Base-by-base conservation (phyloP, 1,140 invertebrate species). In the Drosophila paulistorum region DNA sequence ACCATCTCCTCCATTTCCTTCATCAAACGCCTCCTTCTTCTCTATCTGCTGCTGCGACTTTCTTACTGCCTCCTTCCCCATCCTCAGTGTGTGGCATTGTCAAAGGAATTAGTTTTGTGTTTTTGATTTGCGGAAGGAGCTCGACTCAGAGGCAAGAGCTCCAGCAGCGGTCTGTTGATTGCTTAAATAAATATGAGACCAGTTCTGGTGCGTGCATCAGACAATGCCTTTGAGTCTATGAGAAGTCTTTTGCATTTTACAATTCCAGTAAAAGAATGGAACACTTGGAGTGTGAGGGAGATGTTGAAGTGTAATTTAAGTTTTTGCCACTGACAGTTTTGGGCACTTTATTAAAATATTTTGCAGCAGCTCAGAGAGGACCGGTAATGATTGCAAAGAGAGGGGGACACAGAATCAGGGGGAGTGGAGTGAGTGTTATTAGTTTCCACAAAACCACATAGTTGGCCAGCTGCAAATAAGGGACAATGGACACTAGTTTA, bases 81-180 rank as follows among this genome's bases (percentile, higher is more conserved):
- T 65, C n/a, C 55, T 65, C 62, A 39, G 80, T 67, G 85, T 84
- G 74, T 84, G 85, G 77, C 81, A 89, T 89, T 89, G 84, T 89
- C 85, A 89, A 81, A 84, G 84, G 84, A 90, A 89, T 89, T 89
- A 89, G 84, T 89, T 89, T 83, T 89, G 81, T 89, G 84, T 89
- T 89, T 84, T 90, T 89, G 81, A 90, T 89, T 90, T 85, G 81
- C 84, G 65, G 68, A 89, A 67, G 80, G 84, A 87, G 73, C 74
- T 64, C 64, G 70, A 74, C 42, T 60, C 62, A 65, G 67, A 37
- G 41, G 13, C 61, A 58, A 51, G 64, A 37, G 42, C 68, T 79
- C 79, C 79, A 74, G 77, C 84, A 89, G 83, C 61, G 77, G 69
- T 89, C 80, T 83, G 58, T 82, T 87, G 83, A 87, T 87, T 87